Evolutionary conservation across 2,797 vertebrate species (phyloP).

Genomic region (Phaenicophaeus curvirostris): DNA sequence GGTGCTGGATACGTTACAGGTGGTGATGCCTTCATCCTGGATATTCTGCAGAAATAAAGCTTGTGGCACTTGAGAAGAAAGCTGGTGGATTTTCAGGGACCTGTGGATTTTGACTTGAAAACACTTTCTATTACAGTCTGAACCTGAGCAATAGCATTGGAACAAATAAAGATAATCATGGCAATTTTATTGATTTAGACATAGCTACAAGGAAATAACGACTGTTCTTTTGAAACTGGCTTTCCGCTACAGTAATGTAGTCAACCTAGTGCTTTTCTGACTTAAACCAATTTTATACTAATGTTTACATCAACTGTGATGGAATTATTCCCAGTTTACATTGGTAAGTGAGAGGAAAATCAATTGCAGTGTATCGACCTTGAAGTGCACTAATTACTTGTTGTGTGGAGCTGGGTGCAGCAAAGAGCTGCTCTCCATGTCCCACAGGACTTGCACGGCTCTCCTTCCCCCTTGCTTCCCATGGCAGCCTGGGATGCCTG

Average conservation of each 20-base stretch:
- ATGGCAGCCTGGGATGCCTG: fast-evolving
- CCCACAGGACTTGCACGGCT: background rate
- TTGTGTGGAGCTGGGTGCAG: background rate
- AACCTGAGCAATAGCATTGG: background rate
- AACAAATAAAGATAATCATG: background rate
- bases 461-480: background rate
- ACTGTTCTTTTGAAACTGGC: background rate
- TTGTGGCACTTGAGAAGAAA: background rate
- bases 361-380: background rate
- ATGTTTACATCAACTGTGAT: slow-evolving; percentile 20
- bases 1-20: background rate
- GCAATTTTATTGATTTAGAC: background rate
- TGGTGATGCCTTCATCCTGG: background rate
- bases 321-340: slow-evolving; percentile 36
- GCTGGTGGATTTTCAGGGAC: background rate
- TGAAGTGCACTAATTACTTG: background rate
- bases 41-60: background rate
- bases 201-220: background rate
- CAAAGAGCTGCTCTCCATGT: background rate
- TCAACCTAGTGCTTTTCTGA: background rate
- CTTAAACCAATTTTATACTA: slow-evolving; percentile 14
- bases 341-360: slow-evolving; percentile 20
- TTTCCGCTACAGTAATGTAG: background rate
- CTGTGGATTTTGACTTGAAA: background rate
- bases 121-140: background rate